Percentiles rank a stretch among this genome's conserved stretches.
phyloP scores from a whole-genome alignment of 2,113 vertebrate species.

The Sisor rabdophorus region DNA sequence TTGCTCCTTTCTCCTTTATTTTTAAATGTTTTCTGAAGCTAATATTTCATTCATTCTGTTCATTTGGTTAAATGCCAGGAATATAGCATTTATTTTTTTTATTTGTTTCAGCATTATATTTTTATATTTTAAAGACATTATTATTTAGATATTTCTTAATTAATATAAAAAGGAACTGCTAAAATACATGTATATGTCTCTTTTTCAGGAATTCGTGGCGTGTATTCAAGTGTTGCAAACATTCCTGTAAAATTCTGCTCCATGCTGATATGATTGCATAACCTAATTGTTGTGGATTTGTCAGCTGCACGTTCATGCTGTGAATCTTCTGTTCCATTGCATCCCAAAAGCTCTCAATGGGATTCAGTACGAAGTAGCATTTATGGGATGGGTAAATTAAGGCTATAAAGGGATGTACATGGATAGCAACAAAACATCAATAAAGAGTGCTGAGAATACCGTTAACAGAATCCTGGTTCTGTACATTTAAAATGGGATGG shows the following conservation, averaged over 20 bases:
- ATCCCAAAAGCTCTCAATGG: background rate
- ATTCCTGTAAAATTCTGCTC: background rate
- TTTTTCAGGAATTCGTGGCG: background rate
- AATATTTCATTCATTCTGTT: constrained; percentile 13
- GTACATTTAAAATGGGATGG: background rate
- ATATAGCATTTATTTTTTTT: background rate
- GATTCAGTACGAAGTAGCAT: background rate
- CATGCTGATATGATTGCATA: constrained; percentile 1
- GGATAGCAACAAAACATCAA: background rate
- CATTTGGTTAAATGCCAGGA: constrained; percentile 6
- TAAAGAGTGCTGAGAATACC: background rate
- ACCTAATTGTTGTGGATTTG: background rate
- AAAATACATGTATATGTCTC: too few species aligned
- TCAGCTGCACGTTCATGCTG: constrained; percentile 16
- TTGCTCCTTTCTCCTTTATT: constrained; percentile 14
- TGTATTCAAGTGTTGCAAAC: background rate
- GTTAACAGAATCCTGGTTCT: background rate
- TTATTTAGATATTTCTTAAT: too few species aligned
- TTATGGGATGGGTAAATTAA: background rate
- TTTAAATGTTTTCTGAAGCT: background rate
- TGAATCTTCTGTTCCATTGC: background rate
- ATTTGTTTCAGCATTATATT: background rate
- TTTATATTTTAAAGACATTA: too few species aligned
- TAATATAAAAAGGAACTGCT: too few species aligned
- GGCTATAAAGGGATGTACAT: background rate